phyloP scores from a whole-genome alignment of 2,797 vertebrate genomes.

The Hozukius guyotensis region DNA sequence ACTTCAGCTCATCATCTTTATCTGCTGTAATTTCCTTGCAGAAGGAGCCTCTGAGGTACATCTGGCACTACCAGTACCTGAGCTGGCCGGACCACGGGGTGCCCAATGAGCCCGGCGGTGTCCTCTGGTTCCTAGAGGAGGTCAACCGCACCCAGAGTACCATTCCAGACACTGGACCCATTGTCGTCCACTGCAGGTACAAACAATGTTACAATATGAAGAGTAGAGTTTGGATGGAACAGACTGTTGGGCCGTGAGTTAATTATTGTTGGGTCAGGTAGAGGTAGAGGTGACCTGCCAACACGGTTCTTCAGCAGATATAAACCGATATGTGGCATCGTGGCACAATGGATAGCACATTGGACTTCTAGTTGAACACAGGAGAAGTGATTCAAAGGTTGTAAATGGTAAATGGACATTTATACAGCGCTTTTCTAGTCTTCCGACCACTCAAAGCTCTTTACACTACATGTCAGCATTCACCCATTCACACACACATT shows the following conservation, averaged over 20 bases:
- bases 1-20: background rate
- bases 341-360: no score
- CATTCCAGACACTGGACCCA: constrained; percentile 85
- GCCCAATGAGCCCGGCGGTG: constrained; percentile 88
- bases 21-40: constrained; percentile 42
- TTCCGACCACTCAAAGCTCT: no score
- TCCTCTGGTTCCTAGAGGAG: constrained; percentile 90
- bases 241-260: background rate
- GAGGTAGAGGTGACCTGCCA: background rate
- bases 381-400: background rate
- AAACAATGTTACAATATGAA: background rate
- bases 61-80: constrained; percentile 92
- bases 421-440: no score
- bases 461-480: no score
- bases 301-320: background rate
- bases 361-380: background rate
- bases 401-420: no score
- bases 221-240: background rate
- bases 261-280: background rate
- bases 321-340: background rate
- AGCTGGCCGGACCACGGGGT: constrained; percentile 93
- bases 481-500: no score
- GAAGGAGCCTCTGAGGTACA: constrained; percentile 83
- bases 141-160: constrained; percentile 86
- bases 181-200: constrained; percentile 93